Base-by-base conservation (phyloP, 2,888 invertebrate genomes). In the Kuschelorhynchus macadamiae region DNA sequence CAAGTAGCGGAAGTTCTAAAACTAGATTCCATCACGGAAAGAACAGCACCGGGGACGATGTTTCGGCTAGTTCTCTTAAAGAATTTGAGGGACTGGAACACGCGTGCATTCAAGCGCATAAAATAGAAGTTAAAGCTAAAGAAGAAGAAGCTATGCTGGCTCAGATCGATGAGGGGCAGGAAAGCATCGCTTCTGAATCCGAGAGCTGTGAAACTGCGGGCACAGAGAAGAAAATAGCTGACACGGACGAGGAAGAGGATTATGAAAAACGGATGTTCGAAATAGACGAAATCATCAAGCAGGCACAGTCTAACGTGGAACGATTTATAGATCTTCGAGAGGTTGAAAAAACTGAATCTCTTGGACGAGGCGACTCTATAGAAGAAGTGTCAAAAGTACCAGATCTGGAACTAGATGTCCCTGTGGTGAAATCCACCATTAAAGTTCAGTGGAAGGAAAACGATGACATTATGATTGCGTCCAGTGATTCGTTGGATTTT, bases 61-160 rank as follows among this genome's bases (percentile, higher is more conserved):
- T 95, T 44, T 95, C 95, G 1, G 85, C 93, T 21, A 93, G 92
- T 5, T 96, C 96, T 41, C 85, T 97, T 17, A 94, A 94, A 81
- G 97, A 97, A 81, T 97, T 97, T 81, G 97, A 97, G 85, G 93
- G 94, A 0, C 83, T 97, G 1, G 97, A 97, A 84, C 91, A 90
- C 69, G 96, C 96, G 17, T 93, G 95, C 77, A 87, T 92, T 46
- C 94, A 94, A 81, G 94, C 92, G 0, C 90, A 94, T 71, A 88
- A 90, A 75, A 92, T 93, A 55, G 96, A 96, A 85, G 87, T 92
- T 46, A 89, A 91, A 69, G 95, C 93, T 0, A 91, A 92, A 77
- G 94, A 94, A 83, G 95, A 96, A 81, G 95, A 95, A 77, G 92
- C 92, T 16, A 81, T 93, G 56, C 82, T 96, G 2, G 79, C 84